These are phyloP conservation scores for Thalassarche chlororhynchos DNA, from an alignment of 2,113 vertebrate species.

Conservation along the genomic window DNA sequence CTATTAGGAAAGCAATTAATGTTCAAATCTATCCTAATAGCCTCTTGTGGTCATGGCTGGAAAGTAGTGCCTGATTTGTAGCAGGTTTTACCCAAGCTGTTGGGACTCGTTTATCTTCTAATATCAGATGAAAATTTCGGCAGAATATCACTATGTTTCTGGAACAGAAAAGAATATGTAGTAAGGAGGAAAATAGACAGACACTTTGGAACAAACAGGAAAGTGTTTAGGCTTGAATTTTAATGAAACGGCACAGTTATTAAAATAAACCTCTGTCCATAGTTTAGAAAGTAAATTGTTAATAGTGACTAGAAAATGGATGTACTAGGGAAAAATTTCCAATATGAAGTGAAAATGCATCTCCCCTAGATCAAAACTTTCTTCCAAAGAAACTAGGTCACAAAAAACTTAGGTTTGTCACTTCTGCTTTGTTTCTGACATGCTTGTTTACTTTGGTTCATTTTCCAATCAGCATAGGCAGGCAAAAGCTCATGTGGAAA, in stretches of 20 bases:
- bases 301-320: neutral
- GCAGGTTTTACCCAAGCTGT: neutral
- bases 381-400: neutral
- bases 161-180: neutral
- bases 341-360: neutral
- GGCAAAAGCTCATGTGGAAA: conserved; percentile 20
- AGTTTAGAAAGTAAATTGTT: neutral
- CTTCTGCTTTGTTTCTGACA: neutral
- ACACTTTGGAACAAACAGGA: neutral
- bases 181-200: neutral
- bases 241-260: neutral
- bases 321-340: neutral
- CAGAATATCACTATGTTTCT: neutral
- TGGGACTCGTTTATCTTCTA: neutral
- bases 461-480: conserved; percentile 19
- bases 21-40: neutral
- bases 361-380: neutral
- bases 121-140: neutral
- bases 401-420: neutral
- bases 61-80: neutral
- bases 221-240: neutral
- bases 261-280: neutral
- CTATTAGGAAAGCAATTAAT: neutral
- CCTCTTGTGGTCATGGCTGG: neutral
- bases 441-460: conserved; percentile 12